Evolutionary conservation across 2,797 vertebrate genomes (phyloP), one percentile per base, ranked within the genome.

Genomic region (Molossus molossus): DNA sequence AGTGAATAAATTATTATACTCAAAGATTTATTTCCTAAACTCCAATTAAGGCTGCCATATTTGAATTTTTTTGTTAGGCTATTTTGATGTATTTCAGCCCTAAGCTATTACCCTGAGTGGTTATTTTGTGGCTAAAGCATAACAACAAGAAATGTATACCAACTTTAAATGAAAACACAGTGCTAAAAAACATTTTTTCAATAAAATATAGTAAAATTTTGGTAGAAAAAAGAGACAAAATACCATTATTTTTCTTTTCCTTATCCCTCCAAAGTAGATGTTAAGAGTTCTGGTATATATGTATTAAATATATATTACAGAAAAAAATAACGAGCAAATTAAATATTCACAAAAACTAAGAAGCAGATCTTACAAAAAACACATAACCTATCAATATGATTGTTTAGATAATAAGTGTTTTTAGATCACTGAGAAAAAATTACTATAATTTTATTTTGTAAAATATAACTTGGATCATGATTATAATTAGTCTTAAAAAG

Each of bases 1-100:
- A 91, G 87, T 94, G 77, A 96, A 93, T 96, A 96, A 95, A 96
- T 97, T 95, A 96, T 94, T 96, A 94, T 45, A 75, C 27, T 76
- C 91, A 92, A 95, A 96, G 96, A 96, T 97, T 97, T 96, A 96
- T 97, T 98, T 96, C 79, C 90, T 69, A 95, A 95, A 88, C 55
- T 96, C 96, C 91, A 98, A 86, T 94, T 82, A 95, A 94, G 87
- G 65, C 57, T 94, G 95, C 96, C 97, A 96, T 90, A 88, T 97
- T 94, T 93, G 88, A 95, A 95, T 67, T 79, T 72, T 97, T 95
- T 86, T 82, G 87, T 96, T 90, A 55, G 5, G 3, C 76, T 90
- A 85, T 95, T 96, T 95, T 97, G 97, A 98, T 97, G 69, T 94
- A 96, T 94, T 96, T 96, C 94, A 73, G 50, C 58, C 48, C 58